These are phyloP conservation scores for Monochamus alternatus DNA, from an alignment of 2,888 invertebrate species.

Conservation along the genomic window DNA sequence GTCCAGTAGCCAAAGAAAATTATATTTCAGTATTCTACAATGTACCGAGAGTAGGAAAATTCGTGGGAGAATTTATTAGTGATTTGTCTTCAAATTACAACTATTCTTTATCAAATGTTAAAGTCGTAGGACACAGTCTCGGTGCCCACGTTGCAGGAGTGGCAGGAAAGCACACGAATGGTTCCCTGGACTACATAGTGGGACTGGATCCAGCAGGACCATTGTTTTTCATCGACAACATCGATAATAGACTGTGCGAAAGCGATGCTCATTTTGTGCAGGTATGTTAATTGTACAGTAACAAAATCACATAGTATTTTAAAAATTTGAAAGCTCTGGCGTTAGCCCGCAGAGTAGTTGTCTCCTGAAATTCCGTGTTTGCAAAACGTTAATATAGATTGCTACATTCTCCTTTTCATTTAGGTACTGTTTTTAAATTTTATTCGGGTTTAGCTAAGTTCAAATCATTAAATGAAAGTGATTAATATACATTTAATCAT, in stretches of 20 bases:
- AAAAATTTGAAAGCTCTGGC: no score
- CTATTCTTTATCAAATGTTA: neutral
- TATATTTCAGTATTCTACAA: conserved; percentile 10
- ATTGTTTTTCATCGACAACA: conserved; percentile 55
- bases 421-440: no score
- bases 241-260: conserved; percentile 39
- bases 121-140: conserved; percentile 15
- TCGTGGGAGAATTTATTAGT: conserved; percentile 8
- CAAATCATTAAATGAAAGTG: no score
- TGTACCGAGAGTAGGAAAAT: conserved; percentile 10
- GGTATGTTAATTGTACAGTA: neutral
- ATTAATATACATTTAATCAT: no score
- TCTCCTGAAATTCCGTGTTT: no score
- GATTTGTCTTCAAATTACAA: conserved; percentile 6
- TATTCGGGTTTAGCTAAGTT: no score
- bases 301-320: neutral
- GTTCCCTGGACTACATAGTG: conserved; percentile 58
- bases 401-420: no score
- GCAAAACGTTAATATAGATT: no score
- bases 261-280: neutral
- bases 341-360: no score
- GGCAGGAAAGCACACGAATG: conserved; percentile 23
- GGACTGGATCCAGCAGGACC: conserved; percentile 65
- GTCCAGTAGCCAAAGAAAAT: conserved; percentile 2
- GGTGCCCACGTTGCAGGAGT: conserved; percentile 30